Conservation (phyloP, 2,797 vertebrate genomes). For the Arnoldichthys spilopterus region DNA sequence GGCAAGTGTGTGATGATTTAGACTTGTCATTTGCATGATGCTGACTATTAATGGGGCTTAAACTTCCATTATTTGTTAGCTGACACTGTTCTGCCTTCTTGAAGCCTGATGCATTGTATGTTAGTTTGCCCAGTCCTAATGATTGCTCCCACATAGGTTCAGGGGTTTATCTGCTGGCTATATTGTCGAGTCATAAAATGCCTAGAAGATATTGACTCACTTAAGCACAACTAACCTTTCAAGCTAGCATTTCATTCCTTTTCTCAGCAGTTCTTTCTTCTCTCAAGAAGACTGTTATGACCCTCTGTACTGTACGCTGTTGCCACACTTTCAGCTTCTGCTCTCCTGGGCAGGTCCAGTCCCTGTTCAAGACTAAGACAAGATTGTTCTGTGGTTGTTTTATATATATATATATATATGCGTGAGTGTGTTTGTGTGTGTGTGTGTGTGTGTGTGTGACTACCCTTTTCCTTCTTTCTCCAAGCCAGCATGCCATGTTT, state of each 20-base stretch:
- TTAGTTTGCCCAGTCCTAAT: not conserved
- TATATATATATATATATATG: too few relatives aligned
- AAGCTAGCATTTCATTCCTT: not conserved
- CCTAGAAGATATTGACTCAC: not conserved
- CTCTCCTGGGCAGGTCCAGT: not conserved
- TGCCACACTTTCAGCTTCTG: slow-evolving; percentile 1
- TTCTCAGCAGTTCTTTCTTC: not conserved
- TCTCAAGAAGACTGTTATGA: slow-evolving; percentile 2
- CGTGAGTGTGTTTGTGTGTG: too few relatives aligned
- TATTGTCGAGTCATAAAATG: not conserved
- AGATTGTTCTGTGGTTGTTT: slow-evolving; percentile 14
- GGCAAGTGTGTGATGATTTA: too few relatives aligned
- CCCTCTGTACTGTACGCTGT: not conserved
- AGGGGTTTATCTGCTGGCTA: not conserved
- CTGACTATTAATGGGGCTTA: too few relatives aligned
- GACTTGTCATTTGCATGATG: too few relatives aligned
- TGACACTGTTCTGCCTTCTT: too few relatives aligned
- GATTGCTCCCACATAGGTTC: not conserved
- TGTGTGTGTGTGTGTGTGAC: not conserved
- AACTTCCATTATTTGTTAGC: too few relatives aligned
- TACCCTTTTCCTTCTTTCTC: slow-evolving; percentile 14
- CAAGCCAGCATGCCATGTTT: slow-evolving; percentile 23
- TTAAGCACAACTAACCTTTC: not conserved
- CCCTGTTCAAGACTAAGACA: not conserved
- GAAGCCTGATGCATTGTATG: too few relatives aligned